A percentile compares a stretch with the other conserved stretches of the same genome.
Evolutionary conservation across 2,113 vertebrate genomes (phyloP).

Genomic region (Saccopteryx bilineata): DNA sequence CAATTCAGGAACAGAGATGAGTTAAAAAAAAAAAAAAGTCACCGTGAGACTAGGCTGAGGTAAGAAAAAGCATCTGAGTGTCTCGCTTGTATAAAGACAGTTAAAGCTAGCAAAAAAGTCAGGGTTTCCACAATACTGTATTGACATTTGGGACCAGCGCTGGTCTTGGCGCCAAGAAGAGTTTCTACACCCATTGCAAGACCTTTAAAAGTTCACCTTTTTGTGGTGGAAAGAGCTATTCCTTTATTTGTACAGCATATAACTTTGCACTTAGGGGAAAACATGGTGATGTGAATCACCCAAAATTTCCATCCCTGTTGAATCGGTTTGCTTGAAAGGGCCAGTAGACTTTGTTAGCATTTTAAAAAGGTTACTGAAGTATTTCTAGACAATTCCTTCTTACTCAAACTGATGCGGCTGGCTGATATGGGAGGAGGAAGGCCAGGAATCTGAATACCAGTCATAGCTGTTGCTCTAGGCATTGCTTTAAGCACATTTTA

Average conservation of each 20-base stretch:
- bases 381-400: constrained; percentile 59
- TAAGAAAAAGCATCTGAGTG: neutral
- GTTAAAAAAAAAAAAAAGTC: neutral
- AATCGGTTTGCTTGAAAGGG: neutral
- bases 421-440: neutral
- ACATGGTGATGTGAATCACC: neutral
- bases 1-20: neutral
- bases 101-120: neutral
- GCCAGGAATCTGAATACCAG: neutral
- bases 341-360: neutral
- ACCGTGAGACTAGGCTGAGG: neutral
- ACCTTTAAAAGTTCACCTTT: constrained; percentile 46
- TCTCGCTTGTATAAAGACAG: neutral
- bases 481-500: neutral
- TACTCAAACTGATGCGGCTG: neutral
- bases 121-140: constrained; percentile 18
- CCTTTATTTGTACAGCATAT: constrained; percentile 4
- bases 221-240: constrained; percentile 3
- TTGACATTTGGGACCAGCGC: constrained; percentile 7
- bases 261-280: constrained; percentile 7
- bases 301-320: neutral
- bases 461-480: fast-evolving
- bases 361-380: neutral
- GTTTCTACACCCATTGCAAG: constrained; percentile 8
- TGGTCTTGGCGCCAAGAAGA: neutral